Evolutionary conservation across 2,797 vertebrate genomes (phyloP), one percentile per base, ranked within the genome.

Genomic region (Sebastiscus albofasciatus): DNA sequence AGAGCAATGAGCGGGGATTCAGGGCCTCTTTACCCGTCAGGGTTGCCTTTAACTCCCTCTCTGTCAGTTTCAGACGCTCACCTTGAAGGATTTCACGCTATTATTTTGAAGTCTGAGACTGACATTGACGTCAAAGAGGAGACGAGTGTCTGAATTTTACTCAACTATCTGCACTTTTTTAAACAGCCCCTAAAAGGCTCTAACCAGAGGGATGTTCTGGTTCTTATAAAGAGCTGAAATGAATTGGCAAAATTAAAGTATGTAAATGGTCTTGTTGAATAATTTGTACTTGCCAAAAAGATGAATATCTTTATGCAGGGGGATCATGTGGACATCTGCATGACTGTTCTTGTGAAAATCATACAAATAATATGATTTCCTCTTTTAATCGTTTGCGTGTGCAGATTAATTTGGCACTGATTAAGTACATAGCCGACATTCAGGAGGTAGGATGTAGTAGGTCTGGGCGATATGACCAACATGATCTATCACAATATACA

Each of bases 11-110:
- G 69, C 54, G 4, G n/a, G 49, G 62, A 82, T 84, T 77, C 73
- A 67, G 67, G 74, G 85, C 72, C 49, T 34, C 76, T 61, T 60
- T 74, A 60, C n/a, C n/a, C 77, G 56, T 77, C 82, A 49, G 83
- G 24, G 54, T 10, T 75, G 71, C 33, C 61, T 56, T 86, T 72
- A 55, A 42, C 27, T 75, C 18, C 34, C 46, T 67, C 65, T 67
- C 72, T 16, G 22, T 75, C 54, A 2, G 58, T 79, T 75, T 85
- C 59, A 72, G 26, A 31, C 1, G 1, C 67, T 79, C 72, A 75
- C 70, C 71, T 81, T 79, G 77, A 85, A 75, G 52, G 36, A 31
- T 65, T 54, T 62, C 11, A 13, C 4, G 2, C 9, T 31, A 1
- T 74, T 29, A 71, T 58, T 27, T 24, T 58, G 33, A 65, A 70